Conservation (phyloP, 1,140 invertebrate species). For the Panulirus ornatus region DNA sequence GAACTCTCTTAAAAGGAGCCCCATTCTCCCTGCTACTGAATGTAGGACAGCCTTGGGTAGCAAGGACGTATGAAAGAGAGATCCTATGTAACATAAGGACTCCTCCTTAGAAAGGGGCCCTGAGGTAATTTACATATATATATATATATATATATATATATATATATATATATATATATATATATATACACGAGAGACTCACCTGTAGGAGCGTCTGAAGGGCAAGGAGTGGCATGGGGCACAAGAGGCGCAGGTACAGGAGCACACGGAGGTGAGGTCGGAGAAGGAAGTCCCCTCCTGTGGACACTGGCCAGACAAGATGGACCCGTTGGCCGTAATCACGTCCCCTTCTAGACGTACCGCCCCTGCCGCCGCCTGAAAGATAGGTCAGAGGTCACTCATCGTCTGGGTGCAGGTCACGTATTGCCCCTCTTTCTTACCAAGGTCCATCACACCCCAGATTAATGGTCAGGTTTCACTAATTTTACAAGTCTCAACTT, state of each 20-base stretch:
- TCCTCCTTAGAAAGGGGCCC: too few relatives aligned
- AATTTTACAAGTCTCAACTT: too few relatives aligned
- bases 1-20: too few relatives aligned
- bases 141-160: too few relatives aligned
- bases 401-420: background rate
- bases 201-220: slow-evolving; percentile 56
- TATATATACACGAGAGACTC: background rate
- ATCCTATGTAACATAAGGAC: too few relatives aligned
- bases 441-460: too few relatives aligned
- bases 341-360: slow-evolving; percentile 84
- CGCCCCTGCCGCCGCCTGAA: slow-evolving; percentile 81
- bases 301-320: slow-evolving; percentile 77
- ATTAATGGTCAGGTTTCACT: too few relatives aligned
- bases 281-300: slow-evolving; percentile 81
- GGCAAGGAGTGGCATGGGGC: slow-evolving; percentile 77
- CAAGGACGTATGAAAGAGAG: too few relatives aligned
- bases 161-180: background rate
- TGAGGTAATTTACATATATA: too few relatives aligned
- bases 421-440: background rate
- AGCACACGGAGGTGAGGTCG: slow-evolving; percentile 88
- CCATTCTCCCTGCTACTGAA: too few relatives aligned
- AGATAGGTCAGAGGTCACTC: slow-evolving; percentile 18
- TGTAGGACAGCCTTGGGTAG: too few relatives aligned
- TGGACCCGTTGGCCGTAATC: slow-evolving; percentile 82
- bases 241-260: slow-evolving; percentile 88